Evolutionary conservation across 2,797 vertebrate species (phyloP), one percentile per base, ranked within the genome.

Genomic region (Enteromius anoplus): DNA sequence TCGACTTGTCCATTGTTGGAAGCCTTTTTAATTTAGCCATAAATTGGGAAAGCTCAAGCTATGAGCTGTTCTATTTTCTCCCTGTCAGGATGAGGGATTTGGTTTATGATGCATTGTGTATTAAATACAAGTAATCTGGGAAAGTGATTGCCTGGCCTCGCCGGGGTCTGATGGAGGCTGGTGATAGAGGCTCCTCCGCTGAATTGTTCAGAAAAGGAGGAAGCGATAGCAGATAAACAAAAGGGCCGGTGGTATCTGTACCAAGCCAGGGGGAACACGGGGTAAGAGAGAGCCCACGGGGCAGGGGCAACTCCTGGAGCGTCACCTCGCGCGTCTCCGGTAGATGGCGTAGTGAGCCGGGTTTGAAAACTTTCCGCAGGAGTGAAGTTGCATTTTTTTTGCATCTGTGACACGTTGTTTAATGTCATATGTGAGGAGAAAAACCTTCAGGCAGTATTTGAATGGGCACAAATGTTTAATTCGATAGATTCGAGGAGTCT

Each of bases 21-120:
- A 94, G 62, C 92, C 89, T 95, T 97, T 98, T 97, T 97, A 97
- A 97, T 98, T 98, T 97, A 96, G 96, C 96, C 95, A 97, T 97
- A 98, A 98, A 98, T 99, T 97, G 97, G 97, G 94, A 94, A 94
- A 92, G 96, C 95, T 96, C 93, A 94, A 94, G 96, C 95, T 96
- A 96, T 96, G 97, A 97, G 96, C 96, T 96, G 95, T 96, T 98
- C 97, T 97, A 98, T 98, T 98, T 98, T 98, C 97, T 98, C 95
- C 95, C 97, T 98, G 97, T 98, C 97, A 98, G 96, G 96, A 96
- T 98, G 97, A 98, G 96, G 96, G 96, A 98, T 98, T 98, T 97
- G 96, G 97, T 97, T 97, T 97, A 98, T 98, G 98, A 98, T 97
- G 96, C 97, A 98, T 98, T 97, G 97, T 97, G 96, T 97, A 97